Percentiles rank a stretch among this genome's conserved stretches.
phyloP scores from a whole-genome alignment of 2,113 vertebrate genomes.

The Catharus bicknelli region DNA sequence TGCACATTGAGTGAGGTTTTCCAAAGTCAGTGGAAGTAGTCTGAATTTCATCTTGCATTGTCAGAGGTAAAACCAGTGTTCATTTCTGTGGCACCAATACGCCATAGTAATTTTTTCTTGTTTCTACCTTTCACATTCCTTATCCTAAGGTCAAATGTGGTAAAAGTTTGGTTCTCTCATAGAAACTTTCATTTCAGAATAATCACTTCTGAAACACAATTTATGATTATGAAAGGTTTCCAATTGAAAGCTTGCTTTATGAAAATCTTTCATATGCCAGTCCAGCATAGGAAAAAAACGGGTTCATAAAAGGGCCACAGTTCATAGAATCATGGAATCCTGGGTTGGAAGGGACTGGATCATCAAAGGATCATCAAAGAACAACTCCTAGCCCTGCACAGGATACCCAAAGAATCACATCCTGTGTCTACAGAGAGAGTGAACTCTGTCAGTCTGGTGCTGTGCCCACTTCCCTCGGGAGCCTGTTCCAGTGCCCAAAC shows the following conservation, averaged over 20 bases:
- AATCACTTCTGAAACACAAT: neutral
- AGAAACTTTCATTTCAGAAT: neutral
- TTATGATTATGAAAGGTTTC: neutral
- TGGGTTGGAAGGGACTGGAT: neutral
- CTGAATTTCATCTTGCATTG: neutral
- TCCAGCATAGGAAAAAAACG: neutral
- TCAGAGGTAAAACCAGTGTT: neutral
- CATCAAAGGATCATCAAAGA: neutral
- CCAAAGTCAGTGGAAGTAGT: neutral
- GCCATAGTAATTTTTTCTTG: neutral
- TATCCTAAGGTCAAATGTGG: neutral
- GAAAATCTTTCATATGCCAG: neutral
- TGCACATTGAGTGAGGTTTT: neutral
- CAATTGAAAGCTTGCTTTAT: neutral
- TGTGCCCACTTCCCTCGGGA: neutral
- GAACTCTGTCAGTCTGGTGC: neutral
- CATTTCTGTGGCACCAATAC: neutral
- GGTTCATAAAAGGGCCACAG: neutral
- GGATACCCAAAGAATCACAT: neutral
- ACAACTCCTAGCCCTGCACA: neutral
- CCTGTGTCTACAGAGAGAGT: neutral
- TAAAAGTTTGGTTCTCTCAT: neutral
- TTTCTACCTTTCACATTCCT: neutral
- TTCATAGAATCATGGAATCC: neutral
- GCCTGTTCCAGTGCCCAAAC: neutral